Conservation (phyloP, 2,113 vertebrate species). For the Nipponia nippon region DNA sequence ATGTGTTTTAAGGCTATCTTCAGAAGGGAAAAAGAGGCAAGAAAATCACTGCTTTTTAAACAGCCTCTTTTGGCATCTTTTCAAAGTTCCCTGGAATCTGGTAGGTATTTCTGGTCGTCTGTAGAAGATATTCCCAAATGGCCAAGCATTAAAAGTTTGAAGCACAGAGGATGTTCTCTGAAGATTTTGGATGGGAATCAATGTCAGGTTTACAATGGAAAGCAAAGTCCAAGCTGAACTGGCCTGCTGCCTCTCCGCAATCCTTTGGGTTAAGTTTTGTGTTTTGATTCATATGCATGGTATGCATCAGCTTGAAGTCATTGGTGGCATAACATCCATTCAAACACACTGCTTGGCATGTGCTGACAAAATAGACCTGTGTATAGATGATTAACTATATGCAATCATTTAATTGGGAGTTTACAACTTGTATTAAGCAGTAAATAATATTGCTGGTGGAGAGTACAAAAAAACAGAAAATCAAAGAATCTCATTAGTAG, state of each 20-base stretch:
- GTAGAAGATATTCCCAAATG: neutral
- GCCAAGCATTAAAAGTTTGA: neutral
- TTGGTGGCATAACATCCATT: neutral
- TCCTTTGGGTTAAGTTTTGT: neutral
- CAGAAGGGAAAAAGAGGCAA: neutral
- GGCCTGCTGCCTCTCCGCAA: neutral
- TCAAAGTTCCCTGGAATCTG: neutral
- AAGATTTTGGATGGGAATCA: neutral
- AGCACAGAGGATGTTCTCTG: neutral
- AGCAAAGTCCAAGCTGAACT: neutral
- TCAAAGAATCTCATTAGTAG: neutral
- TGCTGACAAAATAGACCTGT: neutral
- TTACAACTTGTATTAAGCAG: neutral
- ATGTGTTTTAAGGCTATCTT: neutral
- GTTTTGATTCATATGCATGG: neutral
- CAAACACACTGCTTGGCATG: neutral
- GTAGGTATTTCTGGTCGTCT: neutral
- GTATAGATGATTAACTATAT: neutral
- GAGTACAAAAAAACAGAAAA: neutral
- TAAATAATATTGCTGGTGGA: neutral
- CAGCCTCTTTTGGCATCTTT: neutral
- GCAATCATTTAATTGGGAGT: neutral
- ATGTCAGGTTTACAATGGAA: neutral
- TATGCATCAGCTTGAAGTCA: neutral
- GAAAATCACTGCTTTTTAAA: neutral